Percentiles rank a stretch among this genome's conserved stretches.
Evolutionary conservation across 2,888 invertebrate species (phyloP).

Genomic region (Erebia aethiops): DNA sequence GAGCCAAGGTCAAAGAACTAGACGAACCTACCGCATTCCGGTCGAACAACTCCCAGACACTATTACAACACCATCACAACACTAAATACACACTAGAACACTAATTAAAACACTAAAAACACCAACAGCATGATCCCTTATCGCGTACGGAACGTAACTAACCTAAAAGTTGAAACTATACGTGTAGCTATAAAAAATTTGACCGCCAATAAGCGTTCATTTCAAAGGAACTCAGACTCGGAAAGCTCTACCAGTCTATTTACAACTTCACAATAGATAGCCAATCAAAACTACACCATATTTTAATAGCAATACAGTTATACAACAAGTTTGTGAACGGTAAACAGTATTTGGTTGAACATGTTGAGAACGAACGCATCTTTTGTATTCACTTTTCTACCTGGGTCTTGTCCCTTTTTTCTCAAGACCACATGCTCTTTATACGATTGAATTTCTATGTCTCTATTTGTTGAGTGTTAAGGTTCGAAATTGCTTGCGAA

Average conservation of each 20-base stretch:
- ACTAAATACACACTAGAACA: conserved; percentile 40
- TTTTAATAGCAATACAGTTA: conserved; percentile 16
- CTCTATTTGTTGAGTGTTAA: conserved; percentile 45
- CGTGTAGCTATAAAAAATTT: conserved; percentile 67
- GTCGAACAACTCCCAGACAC: conserved; percentile 39
- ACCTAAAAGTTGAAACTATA: conserved; percentile 67
- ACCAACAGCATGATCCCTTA: conserved; percentile 51
- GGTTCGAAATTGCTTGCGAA: conserved; percentile 43
- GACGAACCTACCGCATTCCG: conserved; percentile 36
- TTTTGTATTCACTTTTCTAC: conserved; percentile 75
- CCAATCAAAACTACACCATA: conserved; percentile 50
- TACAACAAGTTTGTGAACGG: conserved; percentile 26
- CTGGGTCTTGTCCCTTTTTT: conserved; percentile 75
- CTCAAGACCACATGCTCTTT: conserved; percentile 49
- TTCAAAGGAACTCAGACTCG: conserved; percentile 64
- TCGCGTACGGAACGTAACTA: conserved; percentile 66
- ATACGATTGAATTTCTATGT: conserved; percentile 18
- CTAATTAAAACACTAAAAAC: conserved; percentile 46
- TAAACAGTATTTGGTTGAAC: conserved; percentile 30
- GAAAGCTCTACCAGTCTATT: conserved; percentile 43
- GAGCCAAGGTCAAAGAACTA: conserved; percentile 29
- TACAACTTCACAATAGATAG: conserved; percentile 30
- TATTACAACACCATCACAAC: conserved; percentile 33
- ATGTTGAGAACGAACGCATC: conserved; percentile 60
- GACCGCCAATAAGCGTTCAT: conserved; percentile 69